phyloP scores from a whole-genome alignment of 2,797 vertebrate genomes.

The Sphenopsis melanotis region DNA sequence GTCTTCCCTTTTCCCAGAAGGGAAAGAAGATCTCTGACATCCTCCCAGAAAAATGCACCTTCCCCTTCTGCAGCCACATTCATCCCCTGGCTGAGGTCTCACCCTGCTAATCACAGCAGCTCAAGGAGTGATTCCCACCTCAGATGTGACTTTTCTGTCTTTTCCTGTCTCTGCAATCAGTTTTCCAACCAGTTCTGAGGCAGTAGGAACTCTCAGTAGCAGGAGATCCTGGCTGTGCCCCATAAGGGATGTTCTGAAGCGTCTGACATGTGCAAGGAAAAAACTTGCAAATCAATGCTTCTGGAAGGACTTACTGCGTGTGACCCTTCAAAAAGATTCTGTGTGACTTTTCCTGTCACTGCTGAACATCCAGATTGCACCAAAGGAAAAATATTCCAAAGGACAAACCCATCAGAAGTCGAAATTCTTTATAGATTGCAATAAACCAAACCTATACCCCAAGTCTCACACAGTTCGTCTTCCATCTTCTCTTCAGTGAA shows the following conservation, averaged over 20 bases:
- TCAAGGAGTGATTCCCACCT: background rate
- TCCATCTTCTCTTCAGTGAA: background rate
- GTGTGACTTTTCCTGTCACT: background rate
- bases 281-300: background rate
- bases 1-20: background rate
- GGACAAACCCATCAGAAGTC: background rate
- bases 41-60: background rate
- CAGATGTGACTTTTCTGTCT: background rate
- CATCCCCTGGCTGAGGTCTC: background rate
- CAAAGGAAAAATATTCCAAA: slow-evolving; percentile 10
- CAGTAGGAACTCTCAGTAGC: background rate
- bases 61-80: background rate
- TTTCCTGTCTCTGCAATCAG: background rate
- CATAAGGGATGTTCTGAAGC: background rate
- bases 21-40: background rate
- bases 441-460: background rate
- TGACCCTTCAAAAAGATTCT: background rate
- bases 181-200: background rate
- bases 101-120: background rate
- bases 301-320: background rate
- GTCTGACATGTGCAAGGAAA: background rate
- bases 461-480: background rate
- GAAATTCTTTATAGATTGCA: slow-evolving; percentile 17
- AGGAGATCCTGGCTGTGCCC: background rate
- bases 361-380: background rate